These are phyloP conservation scores for Patiria miniata DNA, from an alignment of 35 echinoderm and acorn worm genomes.

Conservation along the genomic window DNA sequence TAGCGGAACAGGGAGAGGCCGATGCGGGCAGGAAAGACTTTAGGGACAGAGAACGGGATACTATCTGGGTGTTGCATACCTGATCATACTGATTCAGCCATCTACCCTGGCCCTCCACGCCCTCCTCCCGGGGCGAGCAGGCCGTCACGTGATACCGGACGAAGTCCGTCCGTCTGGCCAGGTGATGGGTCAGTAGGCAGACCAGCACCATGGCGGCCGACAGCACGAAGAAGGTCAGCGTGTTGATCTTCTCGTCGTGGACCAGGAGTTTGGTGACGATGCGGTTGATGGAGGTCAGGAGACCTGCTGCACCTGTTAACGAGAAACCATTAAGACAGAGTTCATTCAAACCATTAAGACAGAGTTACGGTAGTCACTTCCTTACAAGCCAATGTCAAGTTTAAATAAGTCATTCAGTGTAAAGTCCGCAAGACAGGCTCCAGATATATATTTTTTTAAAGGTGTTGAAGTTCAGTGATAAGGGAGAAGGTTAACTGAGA, in stretches of 20 bases:
- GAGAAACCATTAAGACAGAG: not conserved
- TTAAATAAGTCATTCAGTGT: too few species aligned
- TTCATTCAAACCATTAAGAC: not conserved
- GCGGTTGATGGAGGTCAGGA: slow-evolving; percentile 73
- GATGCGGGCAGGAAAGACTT: too few species aligned
- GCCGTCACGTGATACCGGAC: slow-evolving; percentile 51
- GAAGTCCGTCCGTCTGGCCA: slow-evolving; percentile 45
- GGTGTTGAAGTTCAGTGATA: too few species aligned
- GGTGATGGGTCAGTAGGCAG: slow-evolving; percentile 63
- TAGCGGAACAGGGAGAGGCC: too few species aligned
- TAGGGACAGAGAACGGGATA: too few species aligned
- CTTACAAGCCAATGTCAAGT: too few species aligned
- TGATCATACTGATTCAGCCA: not conserved
- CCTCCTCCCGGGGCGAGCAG: slow-evolving; percentile 26
- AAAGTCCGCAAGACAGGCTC: too few species aligned
- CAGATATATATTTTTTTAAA: too few species aligned
- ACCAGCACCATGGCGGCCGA: slow-evolving; percentile 52
- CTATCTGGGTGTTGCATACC: not conserved
- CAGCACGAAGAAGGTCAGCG: slow-evolving; percentile 66
- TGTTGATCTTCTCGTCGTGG: slow-evolving; percentile 67
- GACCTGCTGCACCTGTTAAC: slow-evolving; percentile 64
- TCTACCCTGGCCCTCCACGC: slow-evolving; percentile 14
- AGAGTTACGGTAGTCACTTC: not conserved
- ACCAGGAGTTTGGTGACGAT: slow-evolving; percentile 76
- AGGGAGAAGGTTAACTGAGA: too few species aligned